phyloP scores from a whole-genome alignment of 2,113 vertebrate species.

The Meles meles region DNA sequence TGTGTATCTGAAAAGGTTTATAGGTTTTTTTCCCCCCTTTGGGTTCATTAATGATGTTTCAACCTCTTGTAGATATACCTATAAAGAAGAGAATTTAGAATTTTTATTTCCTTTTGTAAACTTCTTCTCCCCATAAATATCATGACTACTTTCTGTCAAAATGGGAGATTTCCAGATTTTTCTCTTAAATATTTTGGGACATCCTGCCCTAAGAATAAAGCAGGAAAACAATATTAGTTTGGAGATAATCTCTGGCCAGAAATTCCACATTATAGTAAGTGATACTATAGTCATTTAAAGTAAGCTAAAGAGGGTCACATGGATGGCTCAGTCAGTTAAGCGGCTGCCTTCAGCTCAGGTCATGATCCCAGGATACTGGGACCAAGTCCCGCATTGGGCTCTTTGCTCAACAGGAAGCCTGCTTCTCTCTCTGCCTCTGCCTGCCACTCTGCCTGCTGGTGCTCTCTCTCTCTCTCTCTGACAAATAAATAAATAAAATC shows the following conservation, averaged over 20 bases:
- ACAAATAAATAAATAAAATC: too few species aligned
- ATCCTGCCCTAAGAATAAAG: background rate
- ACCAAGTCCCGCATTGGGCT: too few species aligned
- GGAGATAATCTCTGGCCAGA: background rate
- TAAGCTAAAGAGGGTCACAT: background rate
- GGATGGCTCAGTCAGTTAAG: too few species aligned
- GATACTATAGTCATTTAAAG: background rate
- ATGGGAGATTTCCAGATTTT: background rate
- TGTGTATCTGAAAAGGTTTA: background rate
- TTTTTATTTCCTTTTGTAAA: slow-evolving; percentile 20
- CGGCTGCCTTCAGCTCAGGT: too few species aligned
- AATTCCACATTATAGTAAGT: background rate
- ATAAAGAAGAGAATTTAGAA: background rate
- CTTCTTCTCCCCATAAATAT: background rate
- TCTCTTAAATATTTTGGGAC: background rate
- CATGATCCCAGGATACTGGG: too few species aligned
- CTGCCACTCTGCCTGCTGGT: too few species aligned
- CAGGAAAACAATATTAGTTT: background rate
- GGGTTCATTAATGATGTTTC: background rate
- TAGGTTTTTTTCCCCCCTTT: background rate
- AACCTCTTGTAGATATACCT: background rate
- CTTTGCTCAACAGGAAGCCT: too few species aligned
- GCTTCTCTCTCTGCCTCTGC: too few species aligned
- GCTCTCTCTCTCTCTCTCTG: too few species aligned
- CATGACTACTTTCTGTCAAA: background rate